Percentiles rank a stretch among this genome's conserved stretches.
phyloP scores from a whole-genome alignment of 2,888 invertebrate genomes.

The Barypeithes pellucidus region DNA sequence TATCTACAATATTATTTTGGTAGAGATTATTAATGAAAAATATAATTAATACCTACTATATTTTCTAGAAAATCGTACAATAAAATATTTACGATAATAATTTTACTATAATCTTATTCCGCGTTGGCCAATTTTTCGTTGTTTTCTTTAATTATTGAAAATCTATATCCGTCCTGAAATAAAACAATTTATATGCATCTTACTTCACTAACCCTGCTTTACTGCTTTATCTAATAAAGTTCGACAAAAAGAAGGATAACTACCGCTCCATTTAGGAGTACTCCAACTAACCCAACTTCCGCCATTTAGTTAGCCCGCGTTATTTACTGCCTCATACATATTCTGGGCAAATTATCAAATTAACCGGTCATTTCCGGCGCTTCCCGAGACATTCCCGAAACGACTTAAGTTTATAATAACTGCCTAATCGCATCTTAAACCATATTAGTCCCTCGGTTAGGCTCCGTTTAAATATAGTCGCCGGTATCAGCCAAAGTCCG shows the following conservation, averaged over 20 bases:
- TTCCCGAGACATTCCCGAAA: constrained; percentile 51
- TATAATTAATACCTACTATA: too few relatives aligned
- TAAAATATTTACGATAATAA: too few relatives aligned
- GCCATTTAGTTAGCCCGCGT: constrained; percentile 44
- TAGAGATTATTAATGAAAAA: too few relatives aligned
- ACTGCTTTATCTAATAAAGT: constrained; percentile 37
- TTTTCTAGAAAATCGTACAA: too few relatives aligned
- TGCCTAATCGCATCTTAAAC: constrained; percentile 54
- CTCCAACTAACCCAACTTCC: constrained; percentile 48
- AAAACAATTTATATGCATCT: neutral
- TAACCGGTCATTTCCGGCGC: constrained; percentile 53
- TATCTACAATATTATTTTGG: too few relatives aligned
- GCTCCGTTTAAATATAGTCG: constrained; percentile 13
- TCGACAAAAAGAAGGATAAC: constrained; percentile 39
- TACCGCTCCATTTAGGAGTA: constrained; percentile 38
- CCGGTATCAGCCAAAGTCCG: constrained; percentile 24
- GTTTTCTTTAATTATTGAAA: too few relatives aligned
- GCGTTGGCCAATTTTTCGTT: too few relatives aligned
- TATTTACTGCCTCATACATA: constrained; percentile 55
- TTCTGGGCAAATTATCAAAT: constrained; percentile 55
- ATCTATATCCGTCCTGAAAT: too few relatives aligned
- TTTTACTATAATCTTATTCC: too few relatives aligned
- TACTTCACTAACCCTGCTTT: neutral
- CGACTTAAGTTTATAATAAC: constrained; percentile 54
- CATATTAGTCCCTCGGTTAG: constrained; percentile 45